Base-by-base conservation (phyloP, 1,140 invertebrate genomes). In the Pseudomyrmex cubaensis region DNA sequence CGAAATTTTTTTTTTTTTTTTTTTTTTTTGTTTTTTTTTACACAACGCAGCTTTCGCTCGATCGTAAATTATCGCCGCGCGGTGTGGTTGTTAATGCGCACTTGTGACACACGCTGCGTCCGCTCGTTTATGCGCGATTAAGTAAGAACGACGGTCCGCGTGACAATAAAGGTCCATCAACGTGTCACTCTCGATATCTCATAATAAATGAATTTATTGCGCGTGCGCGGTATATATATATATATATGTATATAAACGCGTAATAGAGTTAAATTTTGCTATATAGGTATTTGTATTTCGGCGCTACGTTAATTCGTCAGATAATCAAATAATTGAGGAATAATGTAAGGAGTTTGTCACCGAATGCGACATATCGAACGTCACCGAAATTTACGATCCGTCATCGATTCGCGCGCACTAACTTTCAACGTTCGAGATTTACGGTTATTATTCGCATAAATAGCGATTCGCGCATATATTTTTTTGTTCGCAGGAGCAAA, bases 241-340 rank as follows among this genome's bases (percentile, higher is more conserved):
- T 20, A 20, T 20, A 20, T 20, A 20, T 20, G 48, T 59, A 50
- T 13, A 12, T 10, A 22, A 22, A 20, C 15, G 8, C 15, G 46
- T 59, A 59, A 70, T 78, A 59, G 46, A 59, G 69, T 5, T 69
- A 78, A 78, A 78, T 70, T 78, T 35, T 10, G 35, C 20, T 20
- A 25, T 56, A 13, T 35, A 17, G 35, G 17, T 66, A 44, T 35
- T n/a, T 35, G 35, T 35, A 35, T 35, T 35, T 35, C 35, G 35
- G 35, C 35, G 35, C 35, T 35, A 35, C 5, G 35, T 35, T 35
- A 35, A 17, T 0, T 44, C 0, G 1, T 5, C 17, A 35, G 20
- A 59, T 48, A 56, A 70, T 80, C 46, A 10, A 63, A 15, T 63
- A 63, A 75, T 62, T 48, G 72, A 2, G 12, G 15, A 9, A 22